Conservation (phyloP, 1,140 invertebrate species). For the Lepeophtheirus salmonis region DNA sequence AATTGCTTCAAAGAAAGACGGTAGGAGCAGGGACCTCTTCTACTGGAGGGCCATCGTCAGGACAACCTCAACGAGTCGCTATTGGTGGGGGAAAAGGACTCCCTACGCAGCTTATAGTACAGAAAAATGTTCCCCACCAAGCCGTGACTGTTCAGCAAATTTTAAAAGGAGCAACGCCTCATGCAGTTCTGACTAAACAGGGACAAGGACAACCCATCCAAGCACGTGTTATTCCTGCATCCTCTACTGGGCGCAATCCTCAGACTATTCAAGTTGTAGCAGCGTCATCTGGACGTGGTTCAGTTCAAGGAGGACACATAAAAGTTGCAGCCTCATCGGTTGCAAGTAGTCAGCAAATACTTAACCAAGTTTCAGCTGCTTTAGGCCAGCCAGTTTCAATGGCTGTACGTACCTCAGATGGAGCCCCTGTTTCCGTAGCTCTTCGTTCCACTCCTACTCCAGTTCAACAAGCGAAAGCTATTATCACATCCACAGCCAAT, state of each 20-base stretch:
- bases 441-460: not conserved
- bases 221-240: constrained; percentile 15
- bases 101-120: constrained; percentile 14
- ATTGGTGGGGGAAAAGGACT: constrained; percentile 14
- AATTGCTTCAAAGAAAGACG: constrained; percentile 30
- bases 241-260: not conserved
- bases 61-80: constrained; percentile 25
- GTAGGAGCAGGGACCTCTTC: constrained; percentile 31
- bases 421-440: not conserved
- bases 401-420: constrained; percentile 8
- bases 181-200: constrained; percentile 8
- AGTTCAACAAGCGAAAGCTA: not conserved
- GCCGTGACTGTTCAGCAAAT: constrained; percentile 54
- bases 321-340: not conserved
- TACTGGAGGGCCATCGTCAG: constrained; percentile 38
- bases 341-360: constrained; percentile 6
- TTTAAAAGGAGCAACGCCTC: constrained; percentile 33
- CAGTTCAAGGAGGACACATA: not conserved
- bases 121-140: constrained; percentile 28
- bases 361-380: not conserved
- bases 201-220: constrained; percentile 6
- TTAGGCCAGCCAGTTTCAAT: constrained; percentile 12
- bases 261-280: constrained; percentile 16
- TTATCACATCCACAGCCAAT: not conserved
- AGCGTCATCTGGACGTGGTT: not conserved